Evolutionary conservation across 30 jellyfish, hydroid and myxozoan species (phyloP).

Genomic region (Aurelia sp.): DNA sequence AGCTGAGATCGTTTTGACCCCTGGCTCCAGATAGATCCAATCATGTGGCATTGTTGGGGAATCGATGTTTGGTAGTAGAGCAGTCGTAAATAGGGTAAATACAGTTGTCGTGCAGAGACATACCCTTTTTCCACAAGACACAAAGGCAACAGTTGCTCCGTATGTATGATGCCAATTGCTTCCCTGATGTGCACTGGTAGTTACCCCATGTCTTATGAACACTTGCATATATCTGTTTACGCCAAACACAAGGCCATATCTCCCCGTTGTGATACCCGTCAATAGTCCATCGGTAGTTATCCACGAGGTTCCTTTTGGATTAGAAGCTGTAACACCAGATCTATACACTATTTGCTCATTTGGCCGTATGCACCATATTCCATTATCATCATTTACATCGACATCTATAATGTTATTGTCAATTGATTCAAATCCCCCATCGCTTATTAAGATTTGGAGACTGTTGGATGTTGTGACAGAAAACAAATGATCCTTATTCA

Average conservation of each 20-base stretch:
- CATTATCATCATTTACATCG: slow-evolving; percentile 7
- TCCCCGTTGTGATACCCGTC: slow-evolving; percentile 8
- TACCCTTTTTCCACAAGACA: no score
- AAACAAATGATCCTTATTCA: neutral
- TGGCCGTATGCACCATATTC: neutral
- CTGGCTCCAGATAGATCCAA: neutral
- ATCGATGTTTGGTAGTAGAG: no score
- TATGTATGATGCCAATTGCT: neutral
- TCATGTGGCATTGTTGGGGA: no score
- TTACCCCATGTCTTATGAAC: slow-evolving; percentile 2
- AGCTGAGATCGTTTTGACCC: neutral
- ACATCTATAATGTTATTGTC: neutral
- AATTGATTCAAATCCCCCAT: neutral
- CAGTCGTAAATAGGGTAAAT: no score
- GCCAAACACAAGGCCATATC: slow-evolving; percentile 22
- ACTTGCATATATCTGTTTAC: neutral
- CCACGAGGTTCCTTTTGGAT: slow-evolving; percentile 27
- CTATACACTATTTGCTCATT: neutral
- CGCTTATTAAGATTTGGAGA: neutral
- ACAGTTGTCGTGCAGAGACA: no score
- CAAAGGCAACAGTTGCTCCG: no score
- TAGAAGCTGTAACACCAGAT: slow-evolving; percentile 16
- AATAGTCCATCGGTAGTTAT: neutral
- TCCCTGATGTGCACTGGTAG: slow-evolving; percentile 1
- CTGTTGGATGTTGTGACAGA: neutral